Conservation (phyloP, 2,113 vertebrate species). For the Polypterus senegalus region DNA sequence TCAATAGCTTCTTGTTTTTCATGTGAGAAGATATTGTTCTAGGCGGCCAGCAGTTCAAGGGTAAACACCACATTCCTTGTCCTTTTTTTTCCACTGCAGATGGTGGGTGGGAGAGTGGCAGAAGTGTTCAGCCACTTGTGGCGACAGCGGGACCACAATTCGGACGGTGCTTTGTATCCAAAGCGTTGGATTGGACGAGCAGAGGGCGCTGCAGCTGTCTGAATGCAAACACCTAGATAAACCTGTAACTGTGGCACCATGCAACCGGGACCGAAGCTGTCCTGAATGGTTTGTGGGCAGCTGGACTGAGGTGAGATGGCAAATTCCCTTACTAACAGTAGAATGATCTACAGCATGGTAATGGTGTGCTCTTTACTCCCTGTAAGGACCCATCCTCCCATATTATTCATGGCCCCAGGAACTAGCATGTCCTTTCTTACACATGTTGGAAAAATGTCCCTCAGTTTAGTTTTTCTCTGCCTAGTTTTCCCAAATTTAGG, state of each 20-base stretch:
- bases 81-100: slow-evolving; percentile 31
- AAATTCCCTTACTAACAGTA: too few relatives aligned
- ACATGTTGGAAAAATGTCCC: too few relatives aligned
- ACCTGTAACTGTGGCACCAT: slow-evolving; percentile 45
- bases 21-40: too few relatives aligned
- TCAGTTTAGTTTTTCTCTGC: too few relatives aligned
- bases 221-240: slow-evolving; percentile 58
- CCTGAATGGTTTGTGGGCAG: slow-evolving; percentile 67
- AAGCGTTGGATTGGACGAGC: slow-evolving; percentile 66
- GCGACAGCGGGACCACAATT: slow-evolving; percentile 45
- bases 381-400: too few relatives aligned
- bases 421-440: too few relatives aligned
- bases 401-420: too few relatives aligned
- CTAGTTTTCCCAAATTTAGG: too few relatives aligned
- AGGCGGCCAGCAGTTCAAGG: too few relatives aligned
- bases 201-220: slow-evolving; percentile 49
- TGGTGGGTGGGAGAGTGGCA: slow-evolving; percentile 91
- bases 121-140: slow-evolving; percentile 66
- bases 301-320: slow-evolving; percentile 73
- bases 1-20: too few relatives aligned
- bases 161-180: slow-evolving; percentile 73
- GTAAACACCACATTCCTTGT: not conserved
- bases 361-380: too few relatives aligned
- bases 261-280: slow-evolving; percentile 59
- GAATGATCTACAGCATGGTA: too few relatives aligned